Evolutionary conservation across 2,797 vertebrate species (phyloP).

Genomic region (Dermochelys coriacea): DNA sequence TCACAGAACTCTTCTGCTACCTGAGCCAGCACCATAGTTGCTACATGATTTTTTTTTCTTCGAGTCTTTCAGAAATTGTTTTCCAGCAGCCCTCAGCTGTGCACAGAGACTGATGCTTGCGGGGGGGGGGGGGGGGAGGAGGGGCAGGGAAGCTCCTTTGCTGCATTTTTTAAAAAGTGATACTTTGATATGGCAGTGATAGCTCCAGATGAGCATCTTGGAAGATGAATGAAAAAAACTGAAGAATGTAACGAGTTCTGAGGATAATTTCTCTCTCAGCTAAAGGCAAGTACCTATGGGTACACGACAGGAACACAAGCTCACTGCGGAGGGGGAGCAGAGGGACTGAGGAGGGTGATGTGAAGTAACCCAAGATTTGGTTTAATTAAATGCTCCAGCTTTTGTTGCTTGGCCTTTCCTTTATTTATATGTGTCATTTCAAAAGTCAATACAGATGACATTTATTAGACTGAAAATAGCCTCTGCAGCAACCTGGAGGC

Average conservation of each 20-base stretch:
- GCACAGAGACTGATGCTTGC: neutral
- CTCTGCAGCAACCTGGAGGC: conserved; percentile 46
- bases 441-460: neutral
- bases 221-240: neutral
- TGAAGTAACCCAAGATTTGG: conserved; percentile 45
- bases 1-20: neutral
- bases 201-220: neutral
- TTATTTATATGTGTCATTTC: neutral
- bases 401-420: conserved; percentile 45
- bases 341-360: conserved; percentile 18
- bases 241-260: neutral
- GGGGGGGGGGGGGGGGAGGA: neutral
- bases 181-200: neutral
- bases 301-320: neutral
- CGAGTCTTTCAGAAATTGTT: neutral
- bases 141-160: neutral
- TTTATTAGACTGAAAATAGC: neutral
- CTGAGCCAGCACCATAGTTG: neutral
- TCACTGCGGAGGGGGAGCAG: neutral
- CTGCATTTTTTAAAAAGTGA: rapidly evolving
- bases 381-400: neutral
- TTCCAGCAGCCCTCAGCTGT: neutral
- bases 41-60: neutral
- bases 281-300: conserved; percentile 1
- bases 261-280: neutral